Percentiles rank a stretch among this genome's conserved stretches.
Conservation (phyloP, 2,797 vertebrate species). For the Squalus acanthias region DNA sequence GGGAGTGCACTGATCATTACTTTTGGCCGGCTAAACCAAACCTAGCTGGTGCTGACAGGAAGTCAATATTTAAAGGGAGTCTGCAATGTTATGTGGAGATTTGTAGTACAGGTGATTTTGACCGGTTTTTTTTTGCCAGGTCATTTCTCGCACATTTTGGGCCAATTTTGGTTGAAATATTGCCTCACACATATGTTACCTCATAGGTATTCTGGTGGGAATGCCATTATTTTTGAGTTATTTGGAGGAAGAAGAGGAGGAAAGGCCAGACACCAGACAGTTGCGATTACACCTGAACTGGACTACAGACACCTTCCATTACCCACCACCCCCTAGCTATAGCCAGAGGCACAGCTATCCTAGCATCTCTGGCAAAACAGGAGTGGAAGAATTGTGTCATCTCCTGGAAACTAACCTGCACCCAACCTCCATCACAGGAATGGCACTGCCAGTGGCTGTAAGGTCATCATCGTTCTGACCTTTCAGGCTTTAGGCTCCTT, state of each 20-base stretch:
- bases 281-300: neutral
- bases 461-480: neutral
- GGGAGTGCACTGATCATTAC: neutral
- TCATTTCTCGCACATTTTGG: neutral
- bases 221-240: neutral
- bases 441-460: neutral
- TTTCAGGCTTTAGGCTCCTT: neutral
- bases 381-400: neutral
- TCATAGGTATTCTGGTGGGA: neutral
- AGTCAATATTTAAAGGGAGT: neutral
- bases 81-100: neutral
- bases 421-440: neutral
- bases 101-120: neutral
- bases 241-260: neutral
- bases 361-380: neutral
- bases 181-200: neutral
- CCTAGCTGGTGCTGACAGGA: neutral
- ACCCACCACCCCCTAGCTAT: neutral
- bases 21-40: neutral
- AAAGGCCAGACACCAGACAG: neutral
- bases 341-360: neutral
- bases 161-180: neutral
- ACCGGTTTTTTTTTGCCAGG: neutral
- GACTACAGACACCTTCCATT: neutral
- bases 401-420: neutral